Evolutionary conservation across 2,113 vertebrate species (phyloP), one percentile per base, ranked within the genome.

Genomic region (Corythornis vintsioides): DNA sequence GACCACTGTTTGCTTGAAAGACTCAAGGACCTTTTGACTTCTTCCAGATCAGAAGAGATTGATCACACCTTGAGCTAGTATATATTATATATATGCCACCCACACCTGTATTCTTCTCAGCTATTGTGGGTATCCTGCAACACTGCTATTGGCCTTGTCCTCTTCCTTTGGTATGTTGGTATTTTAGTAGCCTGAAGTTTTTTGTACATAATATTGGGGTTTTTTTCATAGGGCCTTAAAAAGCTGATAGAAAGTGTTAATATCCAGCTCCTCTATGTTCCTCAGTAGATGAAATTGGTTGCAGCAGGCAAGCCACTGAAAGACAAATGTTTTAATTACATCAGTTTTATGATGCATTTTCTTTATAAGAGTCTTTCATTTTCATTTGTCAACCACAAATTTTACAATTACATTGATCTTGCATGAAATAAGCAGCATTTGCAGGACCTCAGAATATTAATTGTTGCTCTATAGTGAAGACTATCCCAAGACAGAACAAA

Each of bases 281-380:
- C 31, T 6, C 43, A 59, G 20, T 4, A 57, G 42, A 50, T 33
- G 42, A 80, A 94, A 69, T 75, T 55, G 25, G 61, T 69, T 75
- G 50, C 73, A 92, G 77, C 38, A 74, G 21, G 14, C 5, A 25
- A 72, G 29, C 31, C 16, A 29, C 33, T 43, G 55, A 61, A 90
- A 89, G 74, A n/a, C n/a, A 91, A 73, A 87, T 63, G 55, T 55
- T 79, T 92, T 80, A 93, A 93, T 92, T 85, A 85, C 26, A 66
- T 13, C 12, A 33, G 2, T 70, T 92, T 90, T 85, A 85, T 66
- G 42, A 89, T 67, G 50, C 28, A 20, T 76, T 89, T 92, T 75
- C 70, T 69, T 73, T 70, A 15, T 86, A 86, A 73, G 35, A 56
- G 33, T 15, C 29, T 31, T 63, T 73, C 0, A 0, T 24, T 90